phyloP scores from a whole-genome alignment of 1,140 invertebrate genomes.

The Cryptotermes secundus region DNA sequence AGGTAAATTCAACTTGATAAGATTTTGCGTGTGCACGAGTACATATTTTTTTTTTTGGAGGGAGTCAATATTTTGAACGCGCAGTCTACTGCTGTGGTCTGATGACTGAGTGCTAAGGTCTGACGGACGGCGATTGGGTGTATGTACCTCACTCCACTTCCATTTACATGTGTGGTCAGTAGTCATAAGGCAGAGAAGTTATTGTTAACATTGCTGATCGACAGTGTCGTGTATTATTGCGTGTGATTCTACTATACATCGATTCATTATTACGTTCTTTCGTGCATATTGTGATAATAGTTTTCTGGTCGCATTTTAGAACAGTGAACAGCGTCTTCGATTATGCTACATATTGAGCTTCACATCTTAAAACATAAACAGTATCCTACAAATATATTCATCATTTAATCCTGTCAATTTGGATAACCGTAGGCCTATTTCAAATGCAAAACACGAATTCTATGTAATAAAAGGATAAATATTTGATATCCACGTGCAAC shows the following conservation, averaged over 20 bases:
- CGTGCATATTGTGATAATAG: not conserved
- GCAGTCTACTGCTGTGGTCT: not conserved
- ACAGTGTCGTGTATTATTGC: not conserved
- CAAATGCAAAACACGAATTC: not conserved
- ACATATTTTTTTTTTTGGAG: not conserved
- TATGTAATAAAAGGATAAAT: not conserved
- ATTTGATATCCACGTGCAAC: constrained; percentile 8
- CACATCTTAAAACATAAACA: not conserved
- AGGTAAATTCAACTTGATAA: not conserved
- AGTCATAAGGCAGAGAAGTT: not conserved
- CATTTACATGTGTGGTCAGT: constrained; percentile 4
- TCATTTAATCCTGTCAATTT: not conserved
- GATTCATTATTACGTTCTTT: not conserved
- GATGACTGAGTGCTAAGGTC: constrained; percentile 11
- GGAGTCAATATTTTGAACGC: constrained; percentile 7
- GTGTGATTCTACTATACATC: constrained; percentile 12
- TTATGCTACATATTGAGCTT: not conserved
- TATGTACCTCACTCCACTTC: constrained; percentile 11
- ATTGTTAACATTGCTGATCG: constrained; percentile 4
- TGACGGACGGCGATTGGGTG: not conserved
- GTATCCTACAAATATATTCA: not conserved
- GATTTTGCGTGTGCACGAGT: not conserved
- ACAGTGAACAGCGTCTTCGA: not conserved
- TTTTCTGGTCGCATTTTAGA: constrained; percentile 1
- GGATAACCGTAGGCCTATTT: not conserved